Conservation (phyloP, 2,113 vertebrate genomes). For the Felis chaus region DNA sequence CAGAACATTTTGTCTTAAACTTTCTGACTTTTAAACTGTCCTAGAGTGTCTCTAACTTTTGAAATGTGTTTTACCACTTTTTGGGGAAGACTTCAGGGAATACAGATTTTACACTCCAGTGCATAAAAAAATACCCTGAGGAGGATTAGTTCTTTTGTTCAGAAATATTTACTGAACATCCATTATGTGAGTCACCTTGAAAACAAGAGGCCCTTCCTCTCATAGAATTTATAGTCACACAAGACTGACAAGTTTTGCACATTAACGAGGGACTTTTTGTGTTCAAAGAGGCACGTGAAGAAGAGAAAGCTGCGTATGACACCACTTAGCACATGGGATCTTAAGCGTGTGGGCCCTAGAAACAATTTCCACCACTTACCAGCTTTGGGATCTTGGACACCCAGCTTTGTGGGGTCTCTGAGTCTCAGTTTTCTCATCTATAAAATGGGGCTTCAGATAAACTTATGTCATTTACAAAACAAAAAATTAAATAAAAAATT, state of each 20-base stretch:
- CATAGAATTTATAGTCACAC: neutral
- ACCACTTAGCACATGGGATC: fast-evolving
- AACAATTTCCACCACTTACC: neutral
- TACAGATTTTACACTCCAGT: neutral
- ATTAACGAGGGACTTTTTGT: neutral
- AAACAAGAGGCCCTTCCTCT: neutral
- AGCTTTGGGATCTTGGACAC: neutral
- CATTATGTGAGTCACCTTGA: neutral
- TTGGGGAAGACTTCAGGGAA: neutral
- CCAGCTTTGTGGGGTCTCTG: neutral
- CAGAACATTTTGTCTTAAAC: neutral
- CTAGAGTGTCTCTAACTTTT: neutral
- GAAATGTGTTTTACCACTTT: neutral
- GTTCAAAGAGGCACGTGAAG: neutral
- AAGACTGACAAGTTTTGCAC: neutral
- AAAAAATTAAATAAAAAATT: too few relatives aligned
- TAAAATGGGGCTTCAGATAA: neutral
- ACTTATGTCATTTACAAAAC: neutral
- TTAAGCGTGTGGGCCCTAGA: neutral
- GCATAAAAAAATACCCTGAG: neutral
- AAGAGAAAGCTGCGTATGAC: neutral
- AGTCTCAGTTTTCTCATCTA: neutral
- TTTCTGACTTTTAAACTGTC: neutral
- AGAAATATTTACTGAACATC: neutral
- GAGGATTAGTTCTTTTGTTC: neutral